These are phyloP conservation scores for Lysiphlebus fabarum DNA, from an alignment of 1,140 invertebrate genomes.

Conservation along the genomic window DNA sequence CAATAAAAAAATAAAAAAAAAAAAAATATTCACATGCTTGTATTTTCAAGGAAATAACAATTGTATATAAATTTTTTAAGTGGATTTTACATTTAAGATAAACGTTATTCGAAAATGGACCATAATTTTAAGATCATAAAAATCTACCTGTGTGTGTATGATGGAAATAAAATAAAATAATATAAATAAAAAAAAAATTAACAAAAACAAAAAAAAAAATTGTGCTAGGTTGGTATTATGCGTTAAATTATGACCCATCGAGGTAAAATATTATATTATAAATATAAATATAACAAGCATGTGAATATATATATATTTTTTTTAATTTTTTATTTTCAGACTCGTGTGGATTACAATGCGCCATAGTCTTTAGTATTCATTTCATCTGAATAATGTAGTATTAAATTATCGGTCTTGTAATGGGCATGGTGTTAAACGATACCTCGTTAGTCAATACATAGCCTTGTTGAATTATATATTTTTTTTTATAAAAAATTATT, in stretches of 20 bases:
- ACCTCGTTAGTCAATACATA: conserved; percentile 29
- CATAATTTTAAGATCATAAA: too few species aligned
- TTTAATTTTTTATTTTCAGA: too few species aligned
- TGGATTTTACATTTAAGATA: too few species aligned
- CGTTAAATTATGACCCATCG: conserved; percentile 28
- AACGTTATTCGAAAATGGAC: too few species aligned
- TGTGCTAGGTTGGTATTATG: conserved; percentile 2
- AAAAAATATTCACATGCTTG: too few species aligned
- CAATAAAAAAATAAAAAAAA: too few species aligned
- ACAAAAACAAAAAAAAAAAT: background rate
- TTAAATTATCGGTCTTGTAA: conserved; percentile 41
- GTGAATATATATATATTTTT: too few species aligned
- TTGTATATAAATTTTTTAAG: too few species aligned
- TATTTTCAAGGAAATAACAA: too few species aligned
- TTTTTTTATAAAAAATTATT: background rate
- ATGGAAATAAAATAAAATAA: too few species aligned
- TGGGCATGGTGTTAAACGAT: conserved; percentile 39
- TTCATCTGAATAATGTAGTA: conserved; percentile 43
- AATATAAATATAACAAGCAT: conserved; percentile 19
- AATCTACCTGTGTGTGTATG: too few species aligned
- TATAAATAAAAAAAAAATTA: too few species aligned
- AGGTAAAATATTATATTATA: conserved; percentile 27
- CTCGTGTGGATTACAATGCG: conserved; percentile 35
- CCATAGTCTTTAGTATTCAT: conserved; percentile 37
- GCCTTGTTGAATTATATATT: conserved; percentile 2